Evolutionary conservation across 2,113 vertebrate genomes (phyloP), one percentile per base, ranked within the genome.

Genomic region (Heliornis fulica): DNA sequence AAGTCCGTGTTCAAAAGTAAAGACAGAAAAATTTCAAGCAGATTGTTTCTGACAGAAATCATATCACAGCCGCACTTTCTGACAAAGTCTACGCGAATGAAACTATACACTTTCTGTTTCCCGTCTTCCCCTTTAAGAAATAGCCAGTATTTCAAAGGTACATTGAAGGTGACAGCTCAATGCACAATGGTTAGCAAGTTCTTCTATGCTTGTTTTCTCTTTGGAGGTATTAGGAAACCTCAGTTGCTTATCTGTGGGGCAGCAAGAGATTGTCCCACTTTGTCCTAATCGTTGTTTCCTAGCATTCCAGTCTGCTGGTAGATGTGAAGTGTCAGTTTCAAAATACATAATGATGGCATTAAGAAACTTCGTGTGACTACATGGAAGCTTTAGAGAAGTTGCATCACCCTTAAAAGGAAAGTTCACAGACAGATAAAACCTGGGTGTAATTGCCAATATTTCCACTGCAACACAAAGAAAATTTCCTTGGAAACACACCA

Each of bases 1-100:
- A 97, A 87, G 97, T 98, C 98, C 90, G 98, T 97, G 97, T 97
- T 98, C 97, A 98, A 91, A 97, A 97, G 98, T 98, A 98, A 96
- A 99, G 98, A 98, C 98, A 96, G 97, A 98, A 98, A 98, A 98
- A 98, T 98, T 98, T 98, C 98, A 97, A 98, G 98, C 99, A 99
- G 99, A 99, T 99, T 98, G 98, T 98, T 98, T 98, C 98, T 99
- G 99, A 99, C 99, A 99, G 98, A 99, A 98, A 98, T 98, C 98
- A 99, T 99, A 99, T 98, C 98, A 92, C 98, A 97, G 98, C 97
- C 91, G 1, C 95, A 97, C 97, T 98, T 98, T 97, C 97, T 98
- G 98, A 98, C 98, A 94, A 97, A 98, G 98, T 97, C 98, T 61
- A 97, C 64, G 94, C 97, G 89, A 98, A 98, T 98, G 98, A 98